Base-by-base conservation (phyloP, 2,797 vertebrate species). In the Pristis pectinata region DNA sequence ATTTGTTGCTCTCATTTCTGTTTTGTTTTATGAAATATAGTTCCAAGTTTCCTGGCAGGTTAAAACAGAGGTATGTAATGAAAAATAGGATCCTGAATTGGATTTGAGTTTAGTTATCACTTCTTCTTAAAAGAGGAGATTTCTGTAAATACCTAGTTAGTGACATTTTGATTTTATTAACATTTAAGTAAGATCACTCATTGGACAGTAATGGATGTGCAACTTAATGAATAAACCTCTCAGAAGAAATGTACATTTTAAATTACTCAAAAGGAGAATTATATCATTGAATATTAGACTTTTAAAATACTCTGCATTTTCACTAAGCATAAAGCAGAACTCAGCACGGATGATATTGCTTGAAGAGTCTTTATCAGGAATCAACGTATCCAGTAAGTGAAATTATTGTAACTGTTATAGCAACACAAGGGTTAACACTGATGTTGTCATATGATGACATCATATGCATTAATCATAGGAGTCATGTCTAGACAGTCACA, bases 351-450 rank as follows among this genome's bases (percentile, higher is more conserved):
- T 98, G 98, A 98, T 97, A 97, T 98, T 98, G 97, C 98, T 98
- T 98, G 98, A 97, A 98, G 97, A 98, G 98, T 97, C 97, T 98
- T 97, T 97, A 98, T 98, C 98, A 98, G 98, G 97, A 98, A 98
- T 98, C 98, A 98, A 98, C 98, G 98, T 97, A 95, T 95, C 96
- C 97, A 44, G 96, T 98, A 97, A 98, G 97, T 97, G 98, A 98
- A 98, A 97, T 97, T 97, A 97, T 97, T 98, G 97, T 97, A 97
- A 98, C 97, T 97, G 97, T 97, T 97, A 97, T 97, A 97, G 98
- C 97, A 97, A 97, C 96, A 96, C 97, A 97, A 97, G 97, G 97
- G 96, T 97, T 97, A 96, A 96, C 97, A 97, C 96, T 96, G 96
- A 98, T 97, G 97, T 97, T 97, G 96, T 97, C 97, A 97, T 97